Base-by-base conservation (phyloP, 1,140 invertebrate species). In the Cataglyphis hispanica region DNA sequence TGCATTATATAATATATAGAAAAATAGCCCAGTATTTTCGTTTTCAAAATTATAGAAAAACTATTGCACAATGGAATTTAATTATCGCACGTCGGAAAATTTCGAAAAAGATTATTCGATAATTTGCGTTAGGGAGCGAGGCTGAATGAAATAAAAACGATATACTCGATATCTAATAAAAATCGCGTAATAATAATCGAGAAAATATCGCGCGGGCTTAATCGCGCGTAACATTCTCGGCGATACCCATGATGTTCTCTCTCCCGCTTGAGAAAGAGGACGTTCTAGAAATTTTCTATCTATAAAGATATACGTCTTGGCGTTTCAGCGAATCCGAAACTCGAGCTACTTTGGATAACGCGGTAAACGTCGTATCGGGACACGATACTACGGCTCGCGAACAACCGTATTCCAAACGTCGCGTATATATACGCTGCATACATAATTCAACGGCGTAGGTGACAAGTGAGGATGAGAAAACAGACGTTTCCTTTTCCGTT, bases 381-480 rank as follows among this genome's bases (percentile, higher is more conserved):
- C 46, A 19, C 31, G 46, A 50, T 50, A 63, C 70, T 88, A 88
- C 87, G 2, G 84, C 64, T 66, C 74, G 46, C 46, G 63, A 91
- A 88, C 85, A 88, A 50, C 66, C 72, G 50, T 85, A 84, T 69
- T 80, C 77, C 64, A 56, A 60, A 40, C 43, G 37, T 77, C 43
- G 27, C 78, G 58, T 58, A 53, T 61, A 22, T 58, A 81, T 40
- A 43, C 46, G 64, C 75, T 60, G 72, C 84, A 86, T 92, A 87
- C 91, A 92, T 92, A 90, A 92, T 92, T 92, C 91, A 92, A 56
- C 75, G 58, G 75, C 53, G 34, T 80, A 84, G 83, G 75, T 88
- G 89, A 89, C 89, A 91, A 87, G 89, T 86, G 87, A 88, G 89
- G 84, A 89, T 77, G 90, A 87, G 89, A 91, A 91, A 92, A 87